Evolutionary conservation across 2,888 invertebrate genomes (phyloP).

Genomic region (Napeogenes sylphis): DNA sequence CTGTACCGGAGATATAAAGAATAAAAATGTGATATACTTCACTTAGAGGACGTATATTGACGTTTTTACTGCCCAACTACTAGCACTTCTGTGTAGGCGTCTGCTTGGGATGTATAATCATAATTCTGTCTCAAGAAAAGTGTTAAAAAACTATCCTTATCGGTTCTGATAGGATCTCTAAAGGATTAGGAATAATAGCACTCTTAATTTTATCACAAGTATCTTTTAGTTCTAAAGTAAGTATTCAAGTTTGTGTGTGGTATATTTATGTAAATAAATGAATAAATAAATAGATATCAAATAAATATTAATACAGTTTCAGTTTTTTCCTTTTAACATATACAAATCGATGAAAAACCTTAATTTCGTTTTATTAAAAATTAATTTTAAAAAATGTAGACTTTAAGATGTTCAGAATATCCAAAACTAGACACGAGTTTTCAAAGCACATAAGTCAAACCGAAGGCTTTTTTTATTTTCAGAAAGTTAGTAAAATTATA

Average conservation of each 20-base stretch:
- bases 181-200: not conserved
- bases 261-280: no score
- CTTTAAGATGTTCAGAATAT: no score
- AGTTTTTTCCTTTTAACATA: no score
- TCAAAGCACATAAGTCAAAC: no score
- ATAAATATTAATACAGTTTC: not conserved
- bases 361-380: no score
- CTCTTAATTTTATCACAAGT: slow-evolving; percentile 1
- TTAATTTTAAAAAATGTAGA: no score
- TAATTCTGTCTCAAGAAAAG: slow-evolving; percentile 2
- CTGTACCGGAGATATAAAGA: not conserved
- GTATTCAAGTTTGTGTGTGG: no score
- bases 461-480: no score
- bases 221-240: not conserved
- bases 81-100: slow-evolving; percentile 3
- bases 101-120: slow-evolving; percentile 1
- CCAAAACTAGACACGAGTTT: no score
- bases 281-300: no score
- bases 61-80: slow-evolving; percentile 5
- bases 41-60: slow-evolving; percentile 6
- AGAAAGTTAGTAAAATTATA: no score
- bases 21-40: not conserved
- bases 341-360: no score
- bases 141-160: not conserved
- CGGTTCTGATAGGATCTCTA: not conserved